Conservation (phyloP, 2,888 invertebrate species). For the Neoaliturus tenellus region DNA sequence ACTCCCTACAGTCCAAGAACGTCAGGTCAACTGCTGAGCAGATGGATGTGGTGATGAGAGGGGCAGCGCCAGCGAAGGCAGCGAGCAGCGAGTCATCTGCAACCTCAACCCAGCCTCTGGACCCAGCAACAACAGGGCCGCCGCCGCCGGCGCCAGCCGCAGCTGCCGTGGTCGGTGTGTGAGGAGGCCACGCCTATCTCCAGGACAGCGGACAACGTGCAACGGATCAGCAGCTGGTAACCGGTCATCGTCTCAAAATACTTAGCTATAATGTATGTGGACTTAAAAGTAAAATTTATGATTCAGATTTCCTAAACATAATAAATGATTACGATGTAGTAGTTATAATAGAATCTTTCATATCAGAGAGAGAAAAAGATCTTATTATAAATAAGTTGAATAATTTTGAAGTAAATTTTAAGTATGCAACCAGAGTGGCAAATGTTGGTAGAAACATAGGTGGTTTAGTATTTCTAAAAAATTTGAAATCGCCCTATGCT, state of each 20-base stretch:
- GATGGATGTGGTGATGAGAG: no score
- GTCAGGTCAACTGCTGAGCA: no score
- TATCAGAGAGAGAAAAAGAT: neutral
- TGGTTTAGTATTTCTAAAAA: neutral
- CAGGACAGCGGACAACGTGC: neutral
- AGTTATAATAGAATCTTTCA: conserved; percentile 2
- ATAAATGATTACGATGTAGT: conserved; percentile 2
- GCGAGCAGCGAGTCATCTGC: no score
- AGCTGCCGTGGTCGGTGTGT: no score
- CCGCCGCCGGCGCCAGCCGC: neutral
- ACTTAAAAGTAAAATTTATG: conserved; percentile 2
- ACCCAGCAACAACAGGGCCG: no score
- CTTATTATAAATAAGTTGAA: neutral
- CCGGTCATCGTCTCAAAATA: neutral
- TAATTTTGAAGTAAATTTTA: conserved; percentile 1
- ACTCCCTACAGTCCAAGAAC: no score
- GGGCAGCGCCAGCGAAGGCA: no score
- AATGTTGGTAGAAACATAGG: neutral
- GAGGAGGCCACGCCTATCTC: neutral
- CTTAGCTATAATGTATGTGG: neutral
- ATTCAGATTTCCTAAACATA: neutral
- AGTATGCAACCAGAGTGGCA: neutral
- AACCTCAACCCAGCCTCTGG: neutral
- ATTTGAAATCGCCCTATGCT: neutral
- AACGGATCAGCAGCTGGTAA: neutral